These are phyloP conservation scores for Antennarius maculatus DNA, from an alignment of 2,797 vertebrate genomes.

Conservation along the genomic window DNA sequence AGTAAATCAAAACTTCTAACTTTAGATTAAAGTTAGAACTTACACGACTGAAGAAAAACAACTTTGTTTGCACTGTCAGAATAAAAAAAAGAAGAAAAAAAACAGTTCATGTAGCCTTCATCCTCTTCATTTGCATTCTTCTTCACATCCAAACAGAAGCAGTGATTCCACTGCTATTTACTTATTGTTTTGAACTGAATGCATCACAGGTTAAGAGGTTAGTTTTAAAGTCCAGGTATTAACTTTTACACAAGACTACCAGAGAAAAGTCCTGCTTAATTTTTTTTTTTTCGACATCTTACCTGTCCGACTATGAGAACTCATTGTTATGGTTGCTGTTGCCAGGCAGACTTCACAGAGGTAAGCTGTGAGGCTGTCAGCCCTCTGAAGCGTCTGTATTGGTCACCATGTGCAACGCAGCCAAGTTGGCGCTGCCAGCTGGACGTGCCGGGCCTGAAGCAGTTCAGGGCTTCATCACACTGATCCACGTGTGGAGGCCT, in stretches of 20 bases:
- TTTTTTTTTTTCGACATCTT: slow-evolving; percentile 41
- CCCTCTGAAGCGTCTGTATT: slow-evolving; percentile 48
- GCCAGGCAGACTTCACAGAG: slow-evolving; percentile 30
- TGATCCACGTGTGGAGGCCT: slow-evolving; percentile 45
- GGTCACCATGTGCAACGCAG: slow-evolving; percentile 63
- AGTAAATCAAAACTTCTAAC: background rate
- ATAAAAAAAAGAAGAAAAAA: too few relatives aligned
- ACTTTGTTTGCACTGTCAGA: too few relatives aligned
- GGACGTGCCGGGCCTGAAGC: slow-evolving; percentile 5
- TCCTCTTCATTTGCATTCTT: too few relatives aligned
- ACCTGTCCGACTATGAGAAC: slow-evolving; percentile 78
- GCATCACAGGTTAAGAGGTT: too few relatives aligned
- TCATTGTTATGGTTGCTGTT: slow-evolving; percentile 66
- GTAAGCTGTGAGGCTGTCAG: slow-evolving; percentile 57
- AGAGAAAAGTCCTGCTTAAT: too few relatives aligned
- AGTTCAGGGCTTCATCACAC: slow-evolving; percentile 51
- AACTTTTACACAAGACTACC: too few relatives aligned
- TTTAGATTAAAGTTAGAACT: too few relatives aligned
- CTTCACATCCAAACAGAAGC: background rate
- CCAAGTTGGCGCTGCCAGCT: slow-evolving; percentile 30
- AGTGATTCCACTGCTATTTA: background rate
- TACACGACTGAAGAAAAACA: too few relatives aligned
- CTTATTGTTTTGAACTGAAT: background rate
- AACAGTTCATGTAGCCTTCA: too few relatives aligned
- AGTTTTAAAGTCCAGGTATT: too few relatives aligned